Evolutionary conservation across 2,888 invertebrate species (phyloP).

Genomic region (Eupeodes latifasciatus): DNA sequence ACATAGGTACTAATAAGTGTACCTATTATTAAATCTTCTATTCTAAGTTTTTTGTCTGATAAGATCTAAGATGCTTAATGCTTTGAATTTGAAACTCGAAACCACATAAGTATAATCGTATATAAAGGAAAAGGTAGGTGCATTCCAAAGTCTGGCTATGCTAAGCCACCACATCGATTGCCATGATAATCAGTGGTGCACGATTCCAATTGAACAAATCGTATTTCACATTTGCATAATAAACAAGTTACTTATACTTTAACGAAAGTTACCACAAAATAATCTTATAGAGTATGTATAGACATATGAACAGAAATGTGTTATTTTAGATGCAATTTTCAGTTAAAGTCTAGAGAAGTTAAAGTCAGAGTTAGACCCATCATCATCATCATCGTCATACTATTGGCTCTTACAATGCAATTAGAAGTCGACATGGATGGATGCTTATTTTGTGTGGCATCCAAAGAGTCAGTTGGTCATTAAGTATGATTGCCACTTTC

Average conservation of each 20-base stretch:
- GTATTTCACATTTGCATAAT: slow-evolving; percentile 49
- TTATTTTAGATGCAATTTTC: too few relatives aligned
- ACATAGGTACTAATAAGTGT: too few relatives aligned
- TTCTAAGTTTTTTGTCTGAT: background rate
- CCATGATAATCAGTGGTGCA: slow-evolving; percentile 24
- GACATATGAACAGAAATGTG: too few relatives aligned
- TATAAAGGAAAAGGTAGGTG: background rate
- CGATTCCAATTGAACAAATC: slow-evolving; percentile 33
- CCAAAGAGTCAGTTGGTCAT: slow-evolving; percentile 33
- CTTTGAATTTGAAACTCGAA: slow-evolving; percentile 10
- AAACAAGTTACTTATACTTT: slow-evolving; percentile 32
- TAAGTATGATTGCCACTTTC: slow-evolving; percentile 5
- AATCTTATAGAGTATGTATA: too few relatives aligned
- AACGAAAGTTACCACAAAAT: slow-evolving; percentile 26
- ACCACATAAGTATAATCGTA: background rate
- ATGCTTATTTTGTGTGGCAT: slow-evolving; percentile 42
- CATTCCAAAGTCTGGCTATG: background rate
- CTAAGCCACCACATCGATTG: background rate
- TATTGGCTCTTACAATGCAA: slow-evolving; percentile 21
- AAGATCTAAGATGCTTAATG: background rate
- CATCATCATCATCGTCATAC: slow-evolving; percentile 7
- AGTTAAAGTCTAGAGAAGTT: slow-evolving; percentile 3
- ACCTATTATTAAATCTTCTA: background rate
- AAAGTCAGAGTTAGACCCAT: background rate
- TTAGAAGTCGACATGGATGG: slow-evolving; percentile 43